Evolutionary conservation across 2,888 invertebrate genomes (phyloP).

Genomic region (Epinotia bilunana): DNA sequence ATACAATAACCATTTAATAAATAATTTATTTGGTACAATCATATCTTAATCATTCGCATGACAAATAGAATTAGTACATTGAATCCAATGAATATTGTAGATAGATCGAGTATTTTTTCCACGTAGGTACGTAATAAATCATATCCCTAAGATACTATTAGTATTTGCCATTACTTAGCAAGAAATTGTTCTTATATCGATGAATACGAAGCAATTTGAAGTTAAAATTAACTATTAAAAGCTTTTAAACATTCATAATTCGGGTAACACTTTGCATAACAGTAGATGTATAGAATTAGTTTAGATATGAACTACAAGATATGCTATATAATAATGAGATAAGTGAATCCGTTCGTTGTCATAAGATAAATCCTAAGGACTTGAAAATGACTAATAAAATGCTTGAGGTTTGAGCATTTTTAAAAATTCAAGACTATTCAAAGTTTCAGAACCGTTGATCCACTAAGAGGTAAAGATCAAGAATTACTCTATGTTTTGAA

Average conservation of each 20-base stretch:
- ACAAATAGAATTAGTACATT: slow-evolving; percentile 9
- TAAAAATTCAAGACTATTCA: slow-evolving; percentile 53
- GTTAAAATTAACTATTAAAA: slow-evolving; percentile 41
- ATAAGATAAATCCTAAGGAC: slow-evolving; percentile 67
- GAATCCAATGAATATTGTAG: background rate
- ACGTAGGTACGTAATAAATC: background rate
- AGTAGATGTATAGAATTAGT: slow-evolving; percentile 52
- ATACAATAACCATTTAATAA: slow-evolving; percentile 40
- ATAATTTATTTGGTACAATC: slow-evolving; percentile 39
- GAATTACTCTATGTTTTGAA: slow-evolving; percentile 67
- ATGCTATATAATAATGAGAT: slow-evolving; percentile 71
- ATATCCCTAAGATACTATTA: background rate
- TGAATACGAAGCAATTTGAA: slow-evolving; percentile 34
- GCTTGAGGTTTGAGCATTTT: slow-evolving; percentile 60
- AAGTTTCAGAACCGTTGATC: slow-evolving; percentile 51
- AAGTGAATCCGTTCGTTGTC: slow-evolving; percentile 70
- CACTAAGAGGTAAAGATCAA: slow-evolving; percentile 68
- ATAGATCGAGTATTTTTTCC: background rate
- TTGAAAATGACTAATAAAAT: slow-evolving; percentile 61
- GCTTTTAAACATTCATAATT: slow-evolving; percentile 46
- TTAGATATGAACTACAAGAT: slow-evolving; percentile 79
- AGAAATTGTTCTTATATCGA: slow-evolving; percentile 5
- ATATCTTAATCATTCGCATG: slow-evolving; percentile 40
- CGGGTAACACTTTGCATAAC: slow-evolving; percentile 50
- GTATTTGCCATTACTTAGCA: slow-evolving; percentile 9